Evolutionary conservation across 2,113 vertebrate genomes (phyloP).

Genomic region (Craseonycteris thonglongyai): DNA sequence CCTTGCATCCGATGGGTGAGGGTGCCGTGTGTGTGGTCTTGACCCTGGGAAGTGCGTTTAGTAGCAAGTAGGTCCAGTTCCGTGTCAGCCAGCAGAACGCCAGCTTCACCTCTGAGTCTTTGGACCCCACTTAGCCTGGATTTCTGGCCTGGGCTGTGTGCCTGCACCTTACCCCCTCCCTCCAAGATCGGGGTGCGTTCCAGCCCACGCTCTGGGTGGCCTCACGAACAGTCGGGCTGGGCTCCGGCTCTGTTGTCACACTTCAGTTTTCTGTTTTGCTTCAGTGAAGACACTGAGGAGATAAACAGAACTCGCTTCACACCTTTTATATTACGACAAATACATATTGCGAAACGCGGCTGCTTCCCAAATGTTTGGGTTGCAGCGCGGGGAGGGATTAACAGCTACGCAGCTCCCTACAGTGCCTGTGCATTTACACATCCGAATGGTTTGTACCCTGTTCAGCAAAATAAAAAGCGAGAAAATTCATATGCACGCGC

Average conservation of each 20-base stretch:
- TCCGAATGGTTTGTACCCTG: constrained; percentile 51
- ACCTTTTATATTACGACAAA: constrained; percentile 68
- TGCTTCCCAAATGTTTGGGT: constrained; percentile 53
- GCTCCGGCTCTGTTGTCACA: constrained; percentile 14
- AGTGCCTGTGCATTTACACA: constrained; percentile 56
- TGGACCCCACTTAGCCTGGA: background rate
- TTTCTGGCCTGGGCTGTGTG: background rate
- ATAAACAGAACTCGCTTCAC: constrained; percentile 67
- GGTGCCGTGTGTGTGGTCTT: rapidly evolving
- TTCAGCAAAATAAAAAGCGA: constrained; percentile 44
- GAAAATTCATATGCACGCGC: background rate
- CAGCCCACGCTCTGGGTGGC: background rate
- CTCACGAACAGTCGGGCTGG: background rate
- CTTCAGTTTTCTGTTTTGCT: constrained; percentile 38
- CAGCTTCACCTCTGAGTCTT: background rate
- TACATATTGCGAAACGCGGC: constrained; percentile 54
- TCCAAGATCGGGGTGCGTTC: background rate
- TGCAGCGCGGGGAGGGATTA: constrained; percentile 28
- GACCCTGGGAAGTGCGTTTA: background rate
- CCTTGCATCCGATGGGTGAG: rapidly evolving
- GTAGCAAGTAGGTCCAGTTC: background rate
- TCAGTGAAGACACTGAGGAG: constrained; percentile 48
- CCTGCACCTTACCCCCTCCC: background rate
- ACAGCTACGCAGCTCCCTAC: background rate
- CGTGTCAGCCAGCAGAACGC: rapidly evolving